Percentiles rank a stretch among this genome's conserved stretches.
These are phyloP conservation scores for Metopolophium dirhodum DNA, from an alignment of 1,140 invertebrate genomes.

Conservation along the genomic window DNA sequence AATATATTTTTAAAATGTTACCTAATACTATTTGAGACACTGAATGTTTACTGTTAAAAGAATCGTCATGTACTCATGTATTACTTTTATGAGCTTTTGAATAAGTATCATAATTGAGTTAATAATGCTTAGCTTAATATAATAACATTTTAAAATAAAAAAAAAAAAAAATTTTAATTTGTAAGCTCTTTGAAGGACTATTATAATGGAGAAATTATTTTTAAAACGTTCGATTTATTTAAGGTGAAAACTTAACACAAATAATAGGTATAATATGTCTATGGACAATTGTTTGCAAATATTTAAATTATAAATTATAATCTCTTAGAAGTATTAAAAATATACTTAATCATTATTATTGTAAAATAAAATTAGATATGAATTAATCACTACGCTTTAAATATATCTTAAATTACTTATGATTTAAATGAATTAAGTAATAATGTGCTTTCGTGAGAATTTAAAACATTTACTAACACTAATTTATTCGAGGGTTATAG, in stretches of 20 bases:
- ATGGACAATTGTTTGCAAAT: background rate
- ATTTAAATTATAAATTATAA: background rate
- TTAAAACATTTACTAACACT: background rate
- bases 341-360: background rate
- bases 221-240: background rate
- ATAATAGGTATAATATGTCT: background rate
- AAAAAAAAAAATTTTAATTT: background rate
- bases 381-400: background rate
- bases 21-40: too few species aligned
- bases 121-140: background rate
- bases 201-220: too few species aligned
- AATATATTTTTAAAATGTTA: too few species aligned
- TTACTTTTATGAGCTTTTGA: background rate
- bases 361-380: background rate
- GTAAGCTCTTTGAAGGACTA: background rate
- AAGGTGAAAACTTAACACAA: background rate
- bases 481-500: background rate
- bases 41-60: background rate
- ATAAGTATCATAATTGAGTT: background rate
- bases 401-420: background rate
- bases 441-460: background rate
- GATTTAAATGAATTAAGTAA: background rate
- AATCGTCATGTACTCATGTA: background rate
- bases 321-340: background rate
- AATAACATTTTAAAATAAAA: background rate